phyloP scores from a whole-genome alignment of 2,888 invertebrate genomes.

The Apamea crenata region DNA sequence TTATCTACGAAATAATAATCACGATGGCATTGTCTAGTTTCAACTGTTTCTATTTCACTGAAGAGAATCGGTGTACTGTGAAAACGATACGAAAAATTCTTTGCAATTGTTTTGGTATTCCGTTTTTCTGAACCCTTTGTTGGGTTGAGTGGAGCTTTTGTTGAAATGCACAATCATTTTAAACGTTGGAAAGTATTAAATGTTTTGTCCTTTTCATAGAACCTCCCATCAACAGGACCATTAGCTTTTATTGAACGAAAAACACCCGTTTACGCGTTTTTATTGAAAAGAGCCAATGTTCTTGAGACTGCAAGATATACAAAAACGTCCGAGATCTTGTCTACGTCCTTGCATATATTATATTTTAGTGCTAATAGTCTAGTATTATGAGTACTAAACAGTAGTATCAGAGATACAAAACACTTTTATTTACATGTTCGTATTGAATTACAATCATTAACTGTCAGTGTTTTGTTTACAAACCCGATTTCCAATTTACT shows the following conservation, averaged over 20 bases:
- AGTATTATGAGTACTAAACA: slow-evolving; percentile 21
- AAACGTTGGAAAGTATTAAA: slow-evolving; percentile 40
- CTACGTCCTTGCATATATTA: slow-evolving; percentile 42
- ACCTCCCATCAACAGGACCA: slow-evolving; percentile 25
- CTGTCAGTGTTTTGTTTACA: slow-evolving; percentile 7
- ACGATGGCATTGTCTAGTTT: slow-evolving; percentile 29
- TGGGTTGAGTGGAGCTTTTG: slow-evolving; percentile 41
- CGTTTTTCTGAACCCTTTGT: slow-evolving; percentile 46
- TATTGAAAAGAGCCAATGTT: slow-evolving; percentile 13
- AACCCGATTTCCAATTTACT: background rate
- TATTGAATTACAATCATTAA: slow-evolving; percentile 1
- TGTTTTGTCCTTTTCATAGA: slow-evolving; percentile 31
- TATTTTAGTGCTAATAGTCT: slow-evolving; percentile 38
- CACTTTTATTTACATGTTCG: background rate
- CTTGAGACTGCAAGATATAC: slow-evolving; percentile 33
- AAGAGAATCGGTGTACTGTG: slow-evolving; percentile 37
- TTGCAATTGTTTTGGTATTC: slow-evolving; percentile 49
- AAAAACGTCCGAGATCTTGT: slow-evolving; percentile 17
- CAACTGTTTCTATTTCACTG: slow-evolving; percentile 38
- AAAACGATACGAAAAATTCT: slow-evolving; percentile 51
- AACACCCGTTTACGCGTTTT: slow-evolving; percentile 25
- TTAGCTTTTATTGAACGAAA: slow-evolving; percentile 43
- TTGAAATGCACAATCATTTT: slow-evolving; percentile 46
- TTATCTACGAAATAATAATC: slow-evolving; percentile 48
- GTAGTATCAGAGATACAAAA: slow-evolving; percentile 2